phyloP scores from a whole-genome alignment of 1,140 invertebrate genomes.

The Formica exsecta region DNA sequence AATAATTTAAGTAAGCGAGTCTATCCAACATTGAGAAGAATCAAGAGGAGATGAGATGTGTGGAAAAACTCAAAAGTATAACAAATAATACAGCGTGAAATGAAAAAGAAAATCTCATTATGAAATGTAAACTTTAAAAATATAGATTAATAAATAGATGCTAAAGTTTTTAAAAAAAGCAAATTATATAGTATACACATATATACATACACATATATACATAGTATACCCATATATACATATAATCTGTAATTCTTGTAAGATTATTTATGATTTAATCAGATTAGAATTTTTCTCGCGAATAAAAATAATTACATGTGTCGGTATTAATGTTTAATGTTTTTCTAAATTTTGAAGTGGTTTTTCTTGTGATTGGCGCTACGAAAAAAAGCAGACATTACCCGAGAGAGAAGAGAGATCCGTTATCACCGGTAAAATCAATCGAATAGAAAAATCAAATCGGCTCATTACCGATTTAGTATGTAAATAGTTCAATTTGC shows the following conservation, averaged over 20 bases:
- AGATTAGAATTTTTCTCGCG: background rate
- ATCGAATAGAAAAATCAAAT: slow-evolving; percentile 51
- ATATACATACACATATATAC: too few relatives aligned
- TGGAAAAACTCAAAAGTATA: background rate
- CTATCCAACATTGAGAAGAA: background rate
- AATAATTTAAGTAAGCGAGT: slow-evolving; percentile 40
- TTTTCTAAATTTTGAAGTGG: too few relatives aligned
- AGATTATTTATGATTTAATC: background rate
- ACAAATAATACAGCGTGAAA: background rate
- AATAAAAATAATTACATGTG: slow-evolving; percentile 17
- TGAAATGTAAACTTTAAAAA: background rate
- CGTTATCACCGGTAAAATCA: slow-evolving; percentile 26
- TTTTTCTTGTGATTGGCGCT: too few relatives aligned
- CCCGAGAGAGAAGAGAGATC: slow-evolving; percentile 34
- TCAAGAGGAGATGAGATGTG: background rate
- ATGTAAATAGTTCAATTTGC: slow-evolving; percentile 71
- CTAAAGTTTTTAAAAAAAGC: background rate
- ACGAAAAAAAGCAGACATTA: slow-evolving; percentile 29
- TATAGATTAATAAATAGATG: background rate
- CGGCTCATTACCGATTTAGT: slow-evolving; percentile 67
- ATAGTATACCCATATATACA: too few relatives aligned
- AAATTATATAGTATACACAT: too few relatives aligned
- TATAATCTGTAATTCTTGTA: background rate
- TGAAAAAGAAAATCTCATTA: background rate
- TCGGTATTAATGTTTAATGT: too few relatives aligned